Conservation (phyloP, 2,888 invertebrate species). For the Cataglyphis rosenhaueri region DNA sequence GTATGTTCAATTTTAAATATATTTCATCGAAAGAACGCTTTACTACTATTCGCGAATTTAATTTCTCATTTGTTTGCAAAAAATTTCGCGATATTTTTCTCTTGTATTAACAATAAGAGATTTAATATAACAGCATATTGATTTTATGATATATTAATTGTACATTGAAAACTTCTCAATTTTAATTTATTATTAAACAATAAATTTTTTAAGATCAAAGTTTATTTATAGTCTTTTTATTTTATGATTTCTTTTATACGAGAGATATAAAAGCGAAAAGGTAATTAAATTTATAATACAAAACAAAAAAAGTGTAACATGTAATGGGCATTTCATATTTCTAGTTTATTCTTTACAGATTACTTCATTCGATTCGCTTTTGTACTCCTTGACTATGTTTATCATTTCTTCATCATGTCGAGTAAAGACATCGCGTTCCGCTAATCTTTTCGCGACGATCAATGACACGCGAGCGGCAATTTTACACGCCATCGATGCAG, state of each 20-base stretch:
- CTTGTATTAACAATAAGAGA: neutral
- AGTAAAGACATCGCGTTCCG: conserved; percentile 35
- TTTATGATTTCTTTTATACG: neutral
- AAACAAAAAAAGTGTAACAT: neutral
- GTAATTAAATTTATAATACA: neutral
- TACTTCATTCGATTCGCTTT: conserved; percentile 30
- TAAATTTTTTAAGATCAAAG: conserved; percentile 2
- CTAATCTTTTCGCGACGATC: conserved; percentile 35
- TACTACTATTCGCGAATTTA: neutral
- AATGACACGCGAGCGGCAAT: conserved; percentile 40
- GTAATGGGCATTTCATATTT: neutral
- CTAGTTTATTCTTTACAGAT: neutral
- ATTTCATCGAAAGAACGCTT: neutral
- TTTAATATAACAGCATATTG: neutral
- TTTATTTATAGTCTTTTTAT: neutral
- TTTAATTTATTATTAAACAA: conserved; percentile 3
- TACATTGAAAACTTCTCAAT: neutral
- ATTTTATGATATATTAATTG: no score
- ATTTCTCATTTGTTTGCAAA: neutral
- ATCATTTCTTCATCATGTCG: conserved; percentile 44
- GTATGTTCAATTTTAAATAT: neutral
- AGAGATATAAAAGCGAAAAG: neutral
- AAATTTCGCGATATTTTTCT: neutral
- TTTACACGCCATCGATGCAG: conserved; percentile 32
- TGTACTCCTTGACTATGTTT: conserved; percentile 12